Evolutionary conservation across 2,888 invertebrate species (phyloP).

Genomic region (Agapostemon virescens): DNA sequence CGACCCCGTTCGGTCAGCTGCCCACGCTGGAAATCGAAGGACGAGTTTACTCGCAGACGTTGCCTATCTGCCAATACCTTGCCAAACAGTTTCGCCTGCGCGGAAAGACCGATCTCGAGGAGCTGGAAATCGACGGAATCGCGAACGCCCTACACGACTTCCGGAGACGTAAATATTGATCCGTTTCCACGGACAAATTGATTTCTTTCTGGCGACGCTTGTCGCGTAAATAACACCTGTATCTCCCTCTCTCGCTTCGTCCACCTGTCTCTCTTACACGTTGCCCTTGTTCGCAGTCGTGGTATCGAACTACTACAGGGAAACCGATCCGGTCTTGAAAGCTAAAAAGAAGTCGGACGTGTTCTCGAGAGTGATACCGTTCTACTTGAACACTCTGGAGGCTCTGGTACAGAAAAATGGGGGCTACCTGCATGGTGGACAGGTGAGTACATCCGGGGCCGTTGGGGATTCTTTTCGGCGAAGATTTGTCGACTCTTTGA

Average conservation of each 20-base stretch:
- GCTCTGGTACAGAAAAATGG: slow-evolving; percentile 68
- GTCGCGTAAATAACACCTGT: neutral
- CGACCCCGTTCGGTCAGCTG: slow-evolving; percentile 74
- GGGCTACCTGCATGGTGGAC: slow-evolving; percentile 73
- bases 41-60: slow-evolving; percentile 69
- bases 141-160: slow-evolving; percentile 72
- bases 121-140: slow-evolving; percentile 71
- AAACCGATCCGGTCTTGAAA: slow-evolving; percentile 67
- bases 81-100: slow-evolving; percentile 72
- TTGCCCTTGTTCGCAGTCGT: slow-evolving; percentile 53
- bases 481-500: neutral
- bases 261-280: neutral
- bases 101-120: slow-evolving; percentile 74
- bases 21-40: slow-evolving; percentile 75
- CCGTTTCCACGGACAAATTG: slow-evolving; percentile 23
- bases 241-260: neutral
- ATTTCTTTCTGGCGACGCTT: slow-evolving; percentile 10
- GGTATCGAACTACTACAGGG: slow-evolving; percentile 67
- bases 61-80: slow-evolving; percentile 75
- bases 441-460: slow-evolving; percentile 59
- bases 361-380: slow-evolving; percentile 69
- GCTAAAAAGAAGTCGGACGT: slow-evolving; percentile 67
- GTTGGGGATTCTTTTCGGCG: neutral
- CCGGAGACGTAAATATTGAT: slow-evolving; percentile 70
- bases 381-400: slow-evolving; percentile 71